These are phyloP conservation scores for Melieria omissa DNA, from an alignment of 2,888 invertebrate genomes.

Conservation along the genomic window DNA sequence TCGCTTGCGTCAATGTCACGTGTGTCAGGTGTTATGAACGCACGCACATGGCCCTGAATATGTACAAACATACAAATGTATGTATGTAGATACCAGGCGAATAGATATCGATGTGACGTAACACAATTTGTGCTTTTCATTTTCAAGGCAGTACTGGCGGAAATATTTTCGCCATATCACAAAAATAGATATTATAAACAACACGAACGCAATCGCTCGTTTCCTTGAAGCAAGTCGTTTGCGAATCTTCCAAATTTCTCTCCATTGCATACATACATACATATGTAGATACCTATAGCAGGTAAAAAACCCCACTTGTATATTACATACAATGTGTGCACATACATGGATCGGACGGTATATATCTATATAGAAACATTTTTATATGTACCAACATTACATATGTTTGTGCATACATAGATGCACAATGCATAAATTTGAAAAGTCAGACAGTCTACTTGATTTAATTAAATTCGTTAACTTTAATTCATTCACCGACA, in stretches of 20 bases:
- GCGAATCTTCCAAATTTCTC: background rate
- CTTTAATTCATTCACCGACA: too few species aligned
- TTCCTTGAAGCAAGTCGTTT: background rate
- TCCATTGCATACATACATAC: background rate
- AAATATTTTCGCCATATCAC: background rate
- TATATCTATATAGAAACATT: constrained; percentile 4
- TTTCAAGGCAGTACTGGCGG: background rate
- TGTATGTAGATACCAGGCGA: background rate
- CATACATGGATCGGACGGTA: background rate
- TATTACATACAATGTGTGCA: background rate
- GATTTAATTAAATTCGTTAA: too few species aligned
- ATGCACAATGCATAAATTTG: background rate
- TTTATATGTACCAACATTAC: constrained; percentile 15
- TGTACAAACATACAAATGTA: background rate
- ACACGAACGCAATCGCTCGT: too few species aligned
- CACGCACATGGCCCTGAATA: constrained; percentile 9
- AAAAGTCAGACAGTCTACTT: too few species aligned
- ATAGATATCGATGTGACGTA: background rate
- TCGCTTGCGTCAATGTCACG: constrained; percentile 1
- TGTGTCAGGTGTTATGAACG: background rate
- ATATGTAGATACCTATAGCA: background rate
- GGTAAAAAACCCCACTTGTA: background rate
- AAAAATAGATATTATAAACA: background rate
- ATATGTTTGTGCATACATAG: background rate
- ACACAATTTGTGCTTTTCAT: background rate